Percentiles rank a stretch among this genome's conserved stretches.
Evolutionary conservation across 1,140 invertebrate species (phyloP).

Genomic region (Drosophila prosaltans): DNA sequence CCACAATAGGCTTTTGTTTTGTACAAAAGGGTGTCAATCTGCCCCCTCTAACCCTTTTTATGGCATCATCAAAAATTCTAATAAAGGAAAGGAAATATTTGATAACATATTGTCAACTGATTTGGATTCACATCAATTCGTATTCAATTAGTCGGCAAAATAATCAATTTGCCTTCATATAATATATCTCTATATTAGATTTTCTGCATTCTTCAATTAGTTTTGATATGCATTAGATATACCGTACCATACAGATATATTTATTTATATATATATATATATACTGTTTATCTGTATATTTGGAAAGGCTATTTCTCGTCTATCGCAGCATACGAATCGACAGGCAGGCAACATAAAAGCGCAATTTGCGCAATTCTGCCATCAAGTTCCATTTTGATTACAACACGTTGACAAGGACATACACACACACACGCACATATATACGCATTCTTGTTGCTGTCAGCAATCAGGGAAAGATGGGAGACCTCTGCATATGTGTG

Average conservation of each 20-base stretch:
- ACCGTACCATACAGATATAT: not conserved
- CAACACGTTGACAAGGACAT: constrained; percentile 69
- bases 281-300: too few relatives aligned
- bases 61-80: too few relatives aligned
- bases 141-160: too few relatives aligned
- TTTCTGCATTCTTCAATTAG: not conserved
- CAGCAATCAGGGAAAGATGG: constrained; percentile 24
- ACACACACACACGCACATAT: not conserved
- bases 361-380: constrained; percentile 76
- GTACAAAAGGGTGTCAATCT: too few relatives aligned
- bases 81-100: too few relatives aligned
- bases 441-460: constrained; percentile 35
- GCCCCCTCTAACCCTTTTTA: too few relatives aligned
- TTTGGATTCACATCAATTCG: too few relatives aligned
- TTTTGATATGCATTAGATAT: not conserved
- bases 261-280: not conserved
- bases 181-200: too few relatives aligned
- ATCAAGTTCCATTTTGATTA: constrained; percentile 79
- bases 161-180: too few relatives aligned
- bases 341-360: constrained; percentile 77
- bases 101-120: too few relatives aligned
- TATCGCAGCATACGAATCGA: constrained; percentile 40
- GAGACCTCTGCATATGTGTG: not conserved
- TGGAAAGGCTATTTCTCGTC: not conserved
- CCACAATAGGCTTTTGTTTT: too few relatives aligned